Percentiles rank a stretch among this genome's conserved stretches.
Conservation (phyloP, 2,888 invertebrate genomes). For the Lamellibrachia satsuma region DNA sequence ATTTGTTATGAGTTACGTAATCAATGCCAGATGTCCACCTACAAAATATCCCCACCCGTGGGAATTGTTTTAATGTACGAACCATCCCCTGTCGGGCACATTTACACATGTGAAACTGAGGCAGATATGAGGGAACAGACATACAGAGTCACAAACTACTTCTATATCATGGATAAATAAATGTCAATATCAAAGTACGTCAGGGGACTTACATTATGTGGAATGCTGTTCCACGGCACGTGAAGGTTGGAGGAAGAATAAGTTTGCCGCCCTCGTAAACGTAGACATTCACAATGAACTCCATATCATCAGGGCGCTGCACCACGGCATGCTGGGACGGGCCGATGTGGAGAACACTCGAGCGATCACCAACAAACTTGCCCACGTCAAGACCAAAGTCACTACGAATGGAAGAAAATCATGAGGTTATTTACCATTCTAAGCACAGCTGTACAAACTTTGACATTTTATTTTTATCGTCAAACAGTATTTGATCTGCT, state of each 20-base stretch:
- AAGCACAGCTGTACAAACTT: too few relatives aligned
- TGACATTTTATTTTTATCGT: not conserved
- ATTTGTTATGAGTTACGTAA: too few relatives aligned
- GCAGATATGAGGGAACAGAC: too few relatives aligned
- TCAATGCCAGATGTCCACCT: too few relatives aligned
- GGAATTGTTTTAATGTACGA: too few relatives aligned
- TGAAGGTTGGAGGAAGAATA: constrained; percentile 46
- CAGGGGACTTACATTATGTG: constrained; percentile 42
- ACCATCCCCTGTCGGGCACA: too few relatives aligned
- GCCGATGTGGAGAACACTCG: constrained; percentile 49
- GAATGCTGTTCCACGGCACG: constrained; percentile 44
- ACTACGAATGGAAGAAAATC: not conserved
- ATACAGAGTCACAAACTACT: too few relatives aligned
- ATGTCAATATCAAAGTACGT: not conserved
- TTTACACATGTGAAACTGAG: too few relatives aligned
- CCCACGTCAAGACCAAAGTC: constrained; percentile 21
- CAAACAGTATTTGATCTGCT: not conserved
- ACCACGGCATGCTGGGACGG: constrained; percentile 46
- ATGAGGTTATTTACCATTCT: not conserved
- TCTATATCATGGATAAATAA: too few relatives aligned
- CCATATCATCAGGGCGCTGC: constrained; percentile 45
- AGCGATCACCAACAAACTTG: constrained; percentile 48
- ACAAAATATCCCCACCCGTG: too few relatives aligned
- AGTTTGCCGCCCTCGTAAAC: constrained; percentile 50
- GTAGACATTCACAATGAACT: constrained; percentile 48